Evolutionary conservation across 2,113 vertebrate genomes (phyloP), one percentile per base, ranked within the genome.

Genomic region (Entelurus aequoreus): DNA sequence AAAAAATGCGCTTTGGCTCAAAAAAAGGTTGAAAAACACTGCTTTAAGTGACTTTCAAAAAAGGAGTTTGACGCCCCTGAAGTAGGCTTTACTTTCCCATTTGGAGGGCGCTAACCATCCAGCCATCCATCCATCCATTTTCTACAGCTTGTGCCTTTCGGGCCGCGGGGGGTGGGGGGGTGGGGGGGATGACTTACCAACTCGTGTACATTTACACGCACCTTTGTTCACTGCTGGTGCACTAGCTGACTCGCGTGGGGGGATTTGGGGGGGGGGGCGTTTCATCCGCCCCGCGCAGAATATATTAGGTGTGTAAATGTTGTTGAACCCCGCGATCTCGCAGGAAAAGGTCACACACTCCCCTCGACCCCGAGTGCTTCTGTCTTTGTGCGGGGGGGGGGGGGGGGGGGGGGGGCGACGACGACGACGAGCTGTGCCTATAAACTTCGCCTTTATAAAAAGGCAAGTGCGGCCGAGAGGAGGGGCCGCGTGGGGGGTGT

Each of bases 271-370:
- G 2, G 28, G 28, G 28, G 28, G 28, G 28, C 82, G 85, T 87
- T 89, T 84, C 78, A 84, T 88, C 77, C 63, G 84, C 87, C 86
- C 86, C 88, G 86, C 87, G 89, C 82, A 71, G 90, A 92, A 92
- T 92, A 90, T 88, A 91, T 90, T 90, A 90, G 68, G 88, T 91
- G 90, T 91, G 89, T 90, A 90, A 91, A 91, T 90, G 88, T 89
- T 90, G 89, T 90, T 90, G 88, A 90, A 90, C 88, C 88, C 86
- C 66, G 60, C 80, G 80, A 87, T 92, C 90, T 80, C 81, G 80
- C 76, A 86, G 79, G 78, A 76, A 90, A 88, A 91, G 90, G 90
- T 91, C 90, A 91, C 89, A 90, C 91, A 91, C 90, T 92, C 89
- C 89, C 89, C 87, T 92, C 88, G 88, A 91, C 88, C 89, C 86